These are phyloP conservation scores for Troides helena DNA, from an alignment of 2,888 invertebrate species.

Conservation along the genomic window DNA sequence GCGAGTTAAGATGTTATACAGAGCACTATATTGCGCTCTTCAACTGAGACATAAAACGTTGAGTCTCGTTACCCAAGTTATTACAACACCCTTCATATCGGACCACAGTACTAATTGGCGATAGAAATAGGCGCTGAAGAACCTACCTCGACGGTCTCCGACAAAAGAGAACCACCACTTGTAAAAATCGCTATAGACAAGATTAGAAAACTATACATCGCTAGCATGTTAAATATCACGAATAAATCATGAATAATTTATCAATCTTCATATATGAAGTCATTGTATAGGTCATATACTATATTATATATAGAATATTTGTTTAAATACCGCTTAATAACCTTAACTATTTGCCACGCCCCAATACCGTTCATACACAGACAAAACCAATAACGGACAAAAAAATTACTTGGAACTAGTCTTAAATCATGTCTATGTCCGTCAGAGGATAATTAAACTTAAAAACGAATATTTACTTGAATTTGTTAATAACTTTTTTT, in stretches of 20 bases:
- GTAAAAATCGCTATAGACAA: background rate
- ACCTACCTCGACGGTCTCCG: too few relatives aligned
- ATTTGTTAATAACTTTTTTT: too few relatives aligned
- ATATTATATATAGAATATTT: slow-evolving; percentile 3
- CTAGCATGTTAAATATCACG: slow-evolving; percentile 61
- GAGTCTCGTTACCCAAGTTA: too few relatives aligned
- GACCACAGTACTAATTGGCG: too few relatives aligned
- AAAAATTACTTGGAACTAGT: background rate
- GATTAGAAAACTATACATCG: slow-evolving; percentile 50
- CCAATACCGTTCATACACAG: background rate
- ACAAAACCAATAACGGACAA: background rate
- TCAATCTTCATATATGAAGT: slow-evolving; percentile 37
- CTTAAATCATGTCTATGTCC: background rate
- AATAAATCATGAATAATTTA: slow-evolving; percentile 58
- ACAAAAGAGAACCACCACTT: too few relatives aligned
- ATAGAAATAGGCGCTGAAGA: too few relatives aligned
- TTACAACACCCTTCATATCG: too few relatives aligned
- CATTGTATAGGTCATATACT: slow-evolving; percentile 3
- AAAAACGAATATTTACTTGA: too few relatives aligned
- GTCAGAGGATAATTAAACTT: too few relatives aligned
- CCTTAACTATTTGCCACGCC: slow-evolving; percentile 6
- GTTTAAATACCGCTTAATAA: slow-evolving; percentile 4
- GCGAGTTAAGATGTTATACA: too few relatives aligned
- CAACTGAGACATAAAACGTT: too few relatives aligned
- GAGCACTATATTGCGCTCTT: too few relatives aligned